Conservation (phyloP, 1,140 invertebrate genomes). For the Macrotrachela quadricornifera region DNA sequence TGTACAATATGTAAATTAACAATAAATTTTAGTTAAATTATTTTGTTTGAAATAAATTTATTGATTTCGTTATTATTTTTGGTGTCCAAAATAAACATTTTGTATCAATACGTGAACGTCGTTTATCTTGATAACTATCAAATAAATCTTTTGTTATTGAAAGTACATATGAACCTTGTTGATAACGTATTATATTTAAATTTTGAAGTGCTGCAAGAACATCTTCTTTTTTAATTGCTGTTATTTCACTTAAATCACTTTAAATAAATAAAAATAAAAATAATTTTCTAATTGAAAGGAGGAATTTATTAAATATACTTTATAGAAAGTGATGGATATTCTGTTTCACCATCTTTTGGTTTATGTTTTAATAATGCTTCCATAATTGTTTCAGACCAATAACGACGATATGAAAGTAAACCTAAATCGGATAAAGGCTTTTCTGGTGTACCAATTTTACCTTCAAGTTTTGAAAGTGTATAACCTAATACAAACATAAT, state of each 20-base stretch:
- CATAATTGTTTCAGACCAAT: slow-evolving; percentile 42
- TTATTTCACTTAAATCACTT: slow-evolving; percentile 89
- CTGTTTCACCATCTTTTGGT: too few relatives aligned
- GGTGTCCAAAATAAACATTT: slow-evolving; percentile 92
- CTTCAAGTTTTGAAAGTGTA: slow-evolving; percentile 71
- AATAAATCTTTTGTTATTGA: slow-evolving; percentile 73
- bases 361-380: background rate
- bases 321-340: too few relatives aligned
- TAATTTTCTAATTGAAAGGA: too few relatives aligned
- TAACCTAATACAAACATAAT: slow-evolving; percentile 43
- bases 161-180: slow-evolving; percentile 95
- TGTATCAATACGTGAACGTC: slow-evolving; percentile 71
- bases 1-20: too few relatives aligned
- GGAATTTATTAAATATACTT: too few relatives aligned
- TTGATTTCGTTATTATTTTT: slow-evolving; percentile 33
- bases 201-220: slow-evolving; percentile 92
- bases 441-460: slow-evolving; percentile 91
- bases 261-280: slow-evolving; percentile 27
- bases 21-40: too few relatives aligned
- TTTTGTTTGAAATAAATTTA: too few relatives aligned
- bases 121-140: slow-evolving; percentile 59
- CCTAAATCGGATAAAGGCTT: slow-evolving; percentile 91
- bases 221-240: slow-evolving; percentile 95
- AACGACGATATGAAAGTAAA: slow-evolving; percentile 84
- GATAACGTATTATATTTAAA: slow-evolving; percentile 90